These are phyloP conservation scores for Ypsolopha scabrella DNA, from an alignment of 2,888 invertebrate genomes.

Conservation along the genomic window DNA sequence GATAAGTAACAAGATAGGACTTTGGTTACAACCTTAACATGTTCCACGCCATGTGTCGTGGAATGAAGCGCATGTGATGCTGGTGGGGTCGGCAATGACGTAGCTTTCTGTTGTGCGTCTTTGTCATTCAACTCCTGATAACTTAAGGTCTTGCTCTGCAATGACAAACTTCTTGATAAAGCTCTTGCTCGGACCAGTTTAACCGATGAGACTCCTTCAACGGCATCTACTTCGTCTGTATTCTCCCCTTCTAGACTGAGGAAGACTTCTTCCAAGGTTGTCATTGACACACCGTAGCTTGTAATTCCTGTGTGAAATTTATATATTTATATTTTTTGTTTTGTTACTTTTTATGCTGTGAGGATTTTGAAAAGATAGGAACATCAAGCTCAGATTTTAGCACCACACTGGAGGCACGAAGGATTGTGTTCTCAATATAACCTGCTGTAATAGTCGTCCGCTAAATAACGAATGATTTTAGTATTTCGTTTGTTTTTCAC, in stretches of 20 bases:
- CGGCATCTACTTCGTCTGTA: conserved; percentile 76
- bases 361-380: too few species aligned
- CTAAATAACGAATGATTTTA: too few species aligned
- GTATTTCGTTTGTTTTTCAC: too few species aligned
- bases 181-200: conserved; percentile 80
- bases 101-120: conserved; percentile 40
- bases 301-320: conserved; percentile 51
- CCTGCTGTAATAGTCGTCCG: too few species aligned
- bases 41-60: conserved; percentile 62
- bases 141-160: conserved; percentile 81
- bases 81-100: conserved; percentile 50
- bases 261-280: conserved; percentile 88
- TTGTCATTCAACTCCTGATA: conserved; percentile 76
- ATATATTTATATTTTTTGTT: neutral
- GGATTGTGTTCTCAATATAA: too few species aligned
- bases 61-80: conserved; percentile 60
- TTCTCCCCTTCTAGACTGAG: conserved; percentile 79
- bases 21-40: conserved; percentile 48
- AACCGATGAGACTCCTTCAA: conserved; percentile 80
- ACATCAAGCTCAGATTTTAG: too few species aligned
- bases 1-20: neutral
- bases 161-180: conserved; percentile 76
- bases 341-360: too few species aligned
- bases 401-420: too few species aligned
- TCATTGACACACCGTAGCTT: conserved; percentile 89